Evolutionary conservation across 2,113 vertebrate species (phyloP).

Genomic region (Trachemys scripta): DNA sequence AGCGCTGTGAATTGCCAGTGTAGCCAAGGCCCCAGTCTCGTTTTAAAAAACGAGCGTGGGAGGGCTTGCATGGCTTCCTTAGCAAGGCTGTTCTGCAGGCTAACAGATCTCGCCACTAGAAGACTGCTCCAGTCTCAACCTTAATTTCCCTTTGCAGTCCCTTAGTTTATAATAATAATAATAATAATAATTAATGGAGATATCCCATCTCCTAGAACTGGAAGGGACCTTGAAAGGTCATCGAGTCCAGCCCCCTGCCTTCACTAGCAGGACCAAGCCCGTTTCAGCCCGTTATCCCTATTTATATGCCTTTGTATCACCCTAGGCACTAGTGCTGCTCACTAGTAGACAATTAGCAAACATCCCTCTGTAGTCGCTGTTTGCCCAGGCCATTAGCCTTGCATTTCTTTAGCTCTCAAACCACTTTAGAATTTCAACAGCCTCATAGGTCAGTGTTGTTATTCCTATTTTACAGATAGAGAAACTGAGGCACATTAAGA

Average conservation of each 20-base stretch:
- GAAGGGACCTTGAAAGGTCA: too few species aligned
- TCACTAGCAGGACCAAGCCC: too few species aligned
- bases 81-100: neutral
- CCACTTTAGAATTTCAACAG: neutral
- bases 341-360: neutral
- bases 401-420: neutral
- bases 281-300: neutral
- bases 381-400: neutral
- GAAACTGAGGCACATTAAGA: neutral
- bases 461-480: neutral
- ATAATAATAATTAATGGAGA: too few species aligned
- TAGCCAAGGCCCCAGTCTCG: neutral
- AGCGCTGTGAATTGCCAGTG: too few species aligned
- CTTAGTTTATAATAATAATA: neutral
- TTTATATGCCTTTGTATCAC: neutral
- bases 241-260: too few species aligned
- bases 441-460: too few species aligned
- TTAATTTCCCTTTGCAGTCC: neutral
- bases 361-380: neutral
- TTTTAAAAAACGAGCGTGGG: neutral
- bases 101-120: neutral
- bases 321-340: neutral
- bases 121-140: neutral
- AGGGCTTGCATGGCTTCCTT: neutral
- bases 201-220: too few species aligned